Base-by-base conservation (phyloP, 2,888 invertebrate genomes). In the Hypomecis atomaria region DNA sequence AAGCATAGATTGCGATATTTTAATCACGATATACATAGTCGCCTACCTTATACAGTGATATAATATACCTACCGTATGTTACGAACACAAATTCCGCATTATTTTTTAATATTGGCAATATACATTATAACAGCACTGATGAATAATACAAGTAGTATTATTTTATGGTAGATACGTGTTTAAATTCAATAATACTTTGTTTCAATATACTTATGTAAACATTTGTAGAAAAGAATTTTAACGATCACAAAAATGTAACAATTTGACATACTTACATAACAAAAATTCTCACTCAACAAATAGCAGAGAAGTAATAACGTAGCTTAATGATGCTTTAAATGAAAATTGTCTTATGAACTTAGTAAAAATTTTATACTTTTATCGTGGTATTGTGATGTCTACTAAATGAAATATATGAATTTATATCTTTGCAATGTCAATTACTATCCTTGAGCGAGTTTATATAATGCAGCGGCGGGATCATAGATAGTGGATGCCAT, bases 291-390 rank as follows among this genome's bases (percentile, higher is more conserved):
- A 52, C 33, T 23, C 23, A 40, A 40, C 38, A 52, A 52, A 52
- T 23, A 38, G 52, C 75, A 71, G 73, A 72, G 71, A 73, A 71
- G 71, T 79, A 79, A 81, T 78, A 77, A 42, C 77, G 85, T 89
- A 90, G 90, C 90, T 88, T 89, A 87, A 82, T 76, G 83, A 88
- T 87, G 92, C 91, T 92, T 91, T 91, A 91, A 90, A 82, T 84
- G 87, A 87, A 90, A 90, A 88, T 82, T 81, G 82, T 91, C 91
- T 92, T 92, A 92, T 91, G 91, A 92, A 89, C 84, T 84, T 87
- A 87, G 83, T 82, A 89, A 87, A 85, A 78, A 83, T 86, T 78
- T 85, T 85, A 85, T 87, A 88, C 83, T 87, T 85, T 84, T 81
- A 83, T 85, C 84, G 83, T 82, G 81, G 83, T 85, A 83, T 87